Conservation (phyloP, 2,113 vertebrate species). For the Rhinolophus ferrumequinum region DNA sequence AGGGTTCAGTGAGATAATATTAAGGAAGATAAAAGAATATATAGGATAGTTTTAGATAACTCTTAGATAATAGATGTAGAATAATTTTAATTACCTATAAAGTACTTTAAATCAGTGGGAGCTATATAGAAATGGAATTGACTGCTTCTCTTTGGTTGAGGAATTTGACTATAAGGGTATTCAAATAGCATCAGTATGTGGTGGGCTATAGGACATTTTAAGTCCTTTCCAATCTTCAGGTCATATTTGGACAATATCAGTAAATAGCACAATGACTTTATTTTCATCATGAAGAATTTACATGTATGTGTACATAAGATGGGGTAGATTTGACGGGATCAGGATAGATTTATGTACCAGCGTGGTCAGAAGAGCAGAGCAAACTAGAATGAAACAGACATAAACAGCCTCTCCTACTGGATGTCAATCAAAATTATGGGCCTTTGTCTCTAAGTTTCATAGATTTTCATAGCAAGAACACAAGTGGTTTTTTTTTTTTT, state of each 20-base stretch:
- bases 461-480: background rate
- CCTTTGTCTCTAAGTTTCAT: background rate
- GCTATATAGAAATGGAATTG: background rate
- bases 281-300: background rate
- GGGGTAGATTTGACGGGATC: background rate
- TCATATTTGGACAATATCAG: constrained; percentile 12
- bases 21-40: background rate
- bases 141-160: background rate
- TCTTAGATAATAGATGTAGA: background rate
- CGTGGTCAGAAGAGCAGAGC: background rate
- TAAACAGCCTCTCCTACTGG: background rate
- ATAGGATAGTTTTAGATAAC: background rate
- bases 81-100: constrained; percentile 35
- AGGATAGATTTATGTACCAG: background rate
- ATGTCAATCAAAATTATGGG: background rate
- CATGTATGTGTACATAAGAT: background rate
- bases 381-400: background rate
- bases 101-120: background rate
- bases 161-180: background rate
- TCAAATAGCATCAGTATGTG: background rate
- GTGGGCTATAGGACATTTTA: background rate
- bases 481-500: background rate
- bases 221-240: background rate
- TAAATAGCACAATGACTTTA: background rate
- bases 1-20: background rate